phyloP scores from a whole-genome alignment of 23 tunicate genomes.

The Oikopleura vanhoeffeni region DNA sequence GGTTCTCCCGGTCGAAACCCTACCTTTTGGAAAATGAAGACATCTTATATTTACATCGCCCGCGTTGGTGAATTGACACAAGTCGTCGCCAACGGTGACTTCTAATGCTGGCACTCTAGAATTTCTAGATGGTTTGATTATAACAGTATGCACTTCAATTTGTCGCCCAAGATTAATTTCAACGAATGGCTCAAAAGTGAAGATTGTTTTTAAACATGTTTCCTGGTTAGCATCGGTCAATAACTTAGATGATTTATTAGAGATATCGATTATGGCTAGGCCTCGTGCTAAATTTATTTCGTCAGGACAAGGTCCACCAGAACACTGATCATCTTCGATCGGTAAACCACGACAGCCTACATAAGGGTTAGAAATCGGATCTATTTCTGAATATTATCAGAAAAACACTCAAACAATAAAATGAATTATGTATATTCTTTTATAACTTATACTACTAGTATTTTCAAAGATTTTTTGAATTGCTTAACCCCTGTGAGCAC shows the following conservation, averaged over 20 bases:
- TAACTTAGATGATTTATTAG: background rate
- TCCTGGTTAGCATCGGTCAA: background rate
- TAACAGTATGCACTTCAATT: background rate
- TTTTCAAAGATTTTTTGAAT: no score
- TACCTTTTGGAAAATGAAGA: background rate
- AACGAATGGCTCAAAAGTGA: slow-evolving; percentile 4
- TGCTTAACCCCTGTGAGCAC: no score
- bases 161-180: background rate
- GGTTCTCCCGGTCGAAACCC: no score
- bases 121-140: background rate
- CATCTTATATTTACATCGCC: background rate
- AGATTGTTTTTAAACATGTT: background rate
- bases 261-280: background rate
- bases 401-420: no score
- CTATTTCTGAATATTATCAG: no score
- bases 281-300: background rate
- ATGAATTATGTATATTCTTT: no score
- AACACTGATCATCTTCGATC: background rate
- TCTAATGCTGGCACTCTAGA: background rate
- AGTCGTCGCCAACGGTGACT: background rate
- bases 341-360: slow-evolving; percentile 12
- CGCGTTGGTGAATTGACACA: background rate
- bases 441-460: no score
- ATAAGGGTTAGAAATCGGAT: no score
- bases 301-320: background rate